Conservation (phyloP, 2,113 vertebrate species). For the Callithrix jacchus region DNA sequence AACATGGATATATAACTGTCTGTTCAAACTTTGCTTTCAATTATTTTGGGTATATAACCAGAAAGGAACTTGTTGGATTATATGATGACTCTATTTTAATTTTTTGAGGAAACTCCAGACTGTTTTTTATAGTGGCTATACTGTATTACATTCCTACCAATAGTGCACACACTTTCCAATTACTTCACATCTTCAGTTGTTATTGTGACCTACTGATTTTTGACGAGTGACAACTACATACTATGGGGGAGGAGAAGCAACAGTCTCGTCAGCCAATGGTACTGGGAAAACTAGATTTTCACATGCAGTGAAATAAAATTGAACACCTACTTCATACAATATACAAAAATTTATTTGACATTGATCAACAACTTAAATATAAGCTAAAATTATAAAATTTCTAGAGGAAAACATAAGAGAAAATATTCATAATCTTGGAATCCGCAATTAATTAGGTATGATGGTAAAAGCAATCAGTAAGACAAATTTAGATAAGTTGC, state of each 20-base stretch:
- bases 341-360: background rate
- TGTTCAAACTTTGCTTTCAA: background rate
- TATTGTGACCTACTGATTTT: background rate
- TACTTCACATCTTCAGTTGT: background rate
- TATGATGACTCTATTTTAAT: background rate
- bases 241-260: background rate
- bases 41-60: background rate
- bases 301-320: background rate
- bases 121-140: background rate
- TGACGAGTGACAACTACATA: background rate
- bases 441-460: background rate
- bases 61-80: background rate
- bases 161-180: background rate
- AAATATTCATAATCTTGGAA: background rate
- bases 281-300: background rate
- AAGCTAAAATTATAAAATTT: background rate
- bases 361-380: background rate
- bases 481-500: background rate
- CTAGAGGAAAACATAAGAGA: background rate
- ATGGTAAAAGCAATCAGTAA: background rate
- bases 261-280: background rate
- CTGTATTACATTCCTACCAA: background rate
- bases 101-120: background rate
- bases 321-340: background rate
- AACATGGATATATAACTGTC: background rate